Percentiles rank a stretch among this genome's conserved stretches.
phyloP scores from a whole-genome alignment of 2,797 vertebrate species.

The Urocyon cinereoargenteus region DNA sequence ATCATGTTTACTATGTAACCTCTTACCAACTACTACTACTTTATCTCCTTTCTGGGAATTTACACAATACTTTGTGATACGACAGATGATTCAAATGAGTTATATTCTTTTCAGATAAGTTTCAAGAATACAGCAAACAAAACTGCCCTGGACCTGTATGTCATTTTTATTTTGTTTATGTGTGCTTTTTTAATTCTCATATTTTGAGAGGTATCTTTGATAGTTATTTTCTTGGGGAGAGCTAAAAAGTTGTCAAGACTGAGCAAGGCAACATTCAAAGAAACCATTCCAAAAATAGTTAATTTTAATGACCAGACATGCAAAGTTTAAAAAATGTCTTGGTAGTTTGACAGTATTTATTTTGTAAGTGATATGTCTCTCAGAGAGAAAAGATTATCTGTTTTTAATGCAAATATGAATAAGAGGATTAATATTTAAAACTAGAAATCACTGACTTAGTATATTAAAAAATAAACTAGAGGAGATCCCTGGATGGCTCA shows the following conservation, averaged over 20 bases:
- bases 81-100: conserved; percentile 28
- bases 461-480: not conserved
- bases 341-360: conserved; percentile 12
- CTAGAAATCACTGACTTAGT: conserved; percentile 13
- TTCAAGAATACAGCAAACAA: not conserved
- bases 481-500: too few relatives aligned
- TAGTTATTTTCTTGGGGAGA: not conserved
- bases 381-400: not conserved
- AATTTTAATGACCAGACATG: not conserved
- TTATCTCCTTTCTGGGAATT: not conserved
- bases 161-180: not conserved
- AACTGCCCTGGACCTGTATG: not conserved
- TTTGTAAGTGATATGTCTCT: conserved; percentile 30
- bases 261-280: not conserved
- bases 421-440: conserved; percentile 29
- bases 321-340: not conserved
- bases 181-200: not conserved
- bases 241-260: not conserved
- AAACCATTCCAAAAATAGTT: not conserved
- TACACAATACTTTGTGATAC: not conserved
- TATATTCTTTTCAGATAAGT: conserved; percentile 21
- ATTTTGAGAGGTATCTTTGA: not conserved
- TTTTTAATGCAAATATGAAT: conserved; percentile 44
- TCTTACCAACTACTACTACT: not conserved
- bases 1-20: not conserved